Conservation (phyloP, 2,113 vertebrate species). For the Mesoclemmys tuberculata region DNA sequence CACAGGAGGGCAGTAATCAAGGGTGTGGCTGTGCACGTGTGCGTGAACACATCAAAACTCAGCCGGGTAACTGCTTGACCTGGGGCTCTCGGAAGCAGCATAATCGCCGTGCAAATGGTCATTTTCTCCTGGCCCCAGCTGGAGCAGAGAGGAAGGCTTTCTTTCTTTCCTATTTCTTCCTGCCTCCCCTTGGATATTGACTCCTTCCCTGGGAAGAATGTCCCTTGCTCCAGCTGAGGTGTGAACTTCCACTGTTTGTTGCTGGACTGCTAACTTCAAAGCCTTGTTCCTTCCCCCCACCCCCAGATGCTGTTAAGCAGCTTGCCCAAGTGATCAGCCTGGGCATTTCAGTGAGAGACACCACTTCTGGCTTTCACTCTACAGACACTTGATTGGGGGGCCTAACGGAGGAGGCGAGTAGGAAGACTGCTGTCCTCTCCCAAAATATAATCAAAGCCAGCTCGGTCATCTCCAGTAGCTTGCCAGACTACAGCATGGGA, state of each 20-base stretch:
- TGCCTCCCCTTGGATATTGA: background rate
- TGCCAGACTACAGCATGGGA: background rate
- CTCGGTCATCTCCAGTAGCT: background rate
- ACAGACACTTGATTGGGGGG: background rate
- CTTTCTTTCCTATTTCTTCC: background rate
- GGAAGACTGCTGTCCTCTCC: background rate
- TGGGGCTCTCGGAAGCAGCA: background rate
- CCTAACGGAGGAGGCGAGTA: background rate
- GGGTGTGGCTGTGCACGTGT: background rate
- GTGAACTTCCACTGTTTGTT: background rate
- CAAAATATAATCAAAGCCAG: background rate
- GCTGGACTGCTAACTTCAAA: background rate
- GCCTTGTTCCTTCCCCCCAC: background rate
- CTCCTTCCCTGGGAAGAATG: background rate
- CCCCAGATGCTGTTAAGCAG: fast-evolving
- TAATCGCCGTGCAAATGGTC: background rate
- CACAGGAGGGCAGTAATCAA: background rate
- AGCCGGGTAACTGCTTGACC: background rate
- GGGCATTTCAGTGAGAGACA: background rate
- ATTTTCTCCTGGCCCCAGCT: background rate
- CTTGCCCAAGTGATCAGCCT: background rate
- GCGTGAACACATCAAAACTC: background rate
- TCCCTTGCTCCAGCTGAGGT: background rate
- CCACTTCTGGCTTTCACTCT: background rate
- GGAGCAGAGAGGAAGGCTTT: background rate